These are phyloP conservation scores for Nyleta sp. DNA, from an alignment of 2,888 invertebrate species.

Conservation along the genomic window DNA sequence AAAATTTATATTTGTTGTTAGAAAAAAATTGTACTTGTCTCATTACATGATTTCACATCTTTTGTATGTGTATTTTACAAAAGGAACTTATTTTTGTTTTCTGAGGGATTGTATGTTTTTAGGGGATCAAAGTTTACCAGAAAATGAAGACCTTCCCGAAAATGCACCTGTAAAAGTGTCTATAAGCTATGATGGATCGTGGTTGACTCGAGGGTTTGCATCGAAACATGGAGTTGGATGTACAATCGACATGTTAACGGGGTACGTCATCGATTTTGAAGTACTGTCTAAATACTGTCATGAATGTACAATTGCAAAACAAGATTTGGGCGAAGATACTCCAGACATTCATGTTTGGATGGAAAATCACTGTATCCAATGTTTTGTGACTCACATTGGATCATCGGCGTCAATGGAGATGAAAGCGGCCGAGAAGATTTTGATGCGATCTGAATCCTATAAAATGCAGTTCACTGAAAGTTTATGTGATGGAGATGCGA, in stretches of 20 bases:
- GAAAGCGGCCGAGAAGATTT: slow-evolving; percentile 21
- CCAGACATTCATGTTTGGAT: slow-evolving; percentile 13
- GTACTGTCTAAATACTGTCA: no score
- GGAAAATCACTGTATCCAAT: neutral
- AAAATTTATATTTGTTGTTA: no score
- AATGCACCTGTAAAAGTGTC: slow-evolving; percentile 4
- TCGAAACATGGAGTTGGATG: slow-evolving; percentile 23
- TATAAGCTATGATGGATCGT: slow-evolving; percentile 19
- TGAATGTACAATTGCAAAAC: neutral
- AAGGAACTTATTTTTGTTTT: no score
- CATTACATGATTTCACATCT: no score
- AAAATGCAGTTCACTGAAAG: slow-evolving; percentile 7
- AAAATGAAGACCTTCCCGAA: neutral
- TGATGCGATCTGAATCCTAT: slow-evolving; percentile 2
- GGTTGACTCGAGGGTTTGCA: slow-evolving; percentile 15
- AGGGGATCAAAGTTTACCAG: no score
- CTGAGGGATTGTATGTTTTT: no score
- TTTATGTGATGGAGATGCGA: slow-evolving; percentile 20
- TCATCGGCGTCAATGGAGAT: slow-evolving; percentile 28
- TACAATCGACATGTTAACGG: neutral
- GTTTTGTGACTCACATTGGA: slow-evolving; percentile 8
- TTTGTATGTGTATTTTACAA: no score
- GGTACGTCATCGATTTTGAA: slow-evolving; percentile 1
- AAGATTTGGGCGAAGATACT: slow-evolving; percentile 10
- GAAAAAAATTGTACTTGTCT: no score